phyloP scores from a whole-genome alignment of 2,888 invertebrate species.

The Patella ulyssiponensis region DNA sequence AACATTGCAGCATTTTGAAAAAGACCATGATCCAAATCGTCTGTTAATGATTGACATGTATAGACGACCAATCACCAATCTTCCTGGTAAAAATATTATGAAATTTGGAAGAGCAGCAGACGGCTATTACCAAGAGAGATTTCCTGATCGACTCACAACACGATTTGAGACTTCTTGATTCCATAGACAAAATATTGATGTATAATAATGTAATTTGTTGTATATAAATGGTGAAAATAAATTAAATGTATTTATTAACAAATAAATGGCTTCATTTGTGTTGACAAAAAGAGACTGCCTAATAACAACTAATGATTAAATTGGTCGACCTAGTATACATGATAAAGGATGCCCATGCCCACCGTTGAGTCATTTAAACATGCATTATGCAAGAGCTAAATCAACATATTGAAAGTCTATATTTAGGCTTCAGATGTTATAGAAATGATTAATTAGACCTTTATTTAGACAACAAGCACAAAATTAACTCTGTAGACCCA shows the following conservation, averaged over 20 bases:
- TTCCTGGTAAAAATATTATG: slow-evolving; percentile 64
- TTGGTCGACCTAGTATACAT: background rate
- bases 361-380: too few species aligned
- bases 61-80: slow-evolving; percentile 67
- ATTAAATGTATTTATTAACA: too few species aligned
- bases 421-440: too few species aligned
- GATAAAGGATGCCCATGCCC: too few species aligned
- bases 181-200: background rate
- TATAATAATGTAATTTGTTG: background rate
- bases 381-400: too few species aligned
- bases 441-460: too few species aligned
- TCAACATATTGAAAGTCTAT: too few species aligned
- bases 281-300: too few species aligned
- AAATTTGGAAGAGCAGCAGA: slow-evolving; percentile 69
- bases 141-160: slow-evolving; percentile 43
- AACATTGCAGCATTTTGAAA: slow-evolving; percentile 66
- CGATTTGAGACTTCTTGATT: background rate
- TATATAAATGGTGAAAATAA: too few species aligned
- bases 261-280: too few species aligned
- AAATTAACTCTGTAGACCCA: too few species aligned
- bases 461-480: too few species aligned
- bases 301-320: background rate
- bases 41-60: slow-evolving; percentile 70
- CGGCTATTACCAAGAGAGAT: slow-evolving; percentile 69
- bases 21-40: slow-evolving; percentile 62